Base-by-base conservation (phyloP, 1,140 invertebrate genomes). In the Choristoneura fumiferana region DNA sequence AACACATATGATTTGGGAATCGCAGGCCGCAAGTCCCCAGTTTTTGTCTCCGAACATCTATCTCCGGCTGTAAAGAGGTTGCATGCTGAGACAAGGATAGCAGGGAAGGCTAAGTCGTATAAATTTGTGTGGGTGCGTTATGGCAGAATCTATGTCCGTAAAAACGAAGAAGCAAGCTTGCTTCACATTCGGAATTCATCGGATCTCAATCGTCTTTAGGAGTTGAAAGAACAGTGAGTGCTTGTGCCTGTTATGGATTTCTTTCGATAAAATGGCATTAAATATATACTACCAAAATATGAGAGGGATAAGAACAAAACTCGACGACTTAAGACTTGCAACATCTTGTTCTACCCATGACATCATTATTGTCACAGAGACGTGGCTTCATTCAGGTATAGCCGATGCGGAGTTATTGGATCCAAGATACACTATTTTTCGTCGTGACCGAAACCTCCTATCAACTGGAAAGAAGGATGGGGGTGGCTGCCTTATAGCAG, bases 271-370 rank as follows among this genome's bases (percentile, higher is more conserved):
- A 67, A 5, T 15, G 33, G 5, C 43, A 3, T 18, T 49, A 49
- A 49, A 40, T 4, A 58, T 77, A 0, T 77, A 71, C 18, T 72
- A 74, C 37, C 71, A 74, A 15, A 71, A 73, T 12, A 57, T 69
- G 45, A 52, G 65, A 18, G 66, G 66, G 4, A 59, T 76, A 9
- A 63, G 61, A 55, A 67, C 64, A 15, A 73, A 76, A 62, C 33
- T 63, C 0, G 40, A 59, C 5, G 36, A 71, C 10, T 35, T 76
- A 1, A 52, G 40, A 29, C 6, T 68, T 35, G 14, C 49, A 2
- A 14, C 29, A 8, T 34, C 55, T 6, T 29, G 13, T 14, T 22
- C 15, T 10, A 12, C 37, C 1, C 64, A 60, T 33, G 61, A 72
- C 15, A 55, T 72, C 6, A 69, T 72, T 43, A 57, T 63, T 2